Base-by-base conservation (phyloP, 1,140 invertebrate species). In the Probaryconus sp. region DNA sequence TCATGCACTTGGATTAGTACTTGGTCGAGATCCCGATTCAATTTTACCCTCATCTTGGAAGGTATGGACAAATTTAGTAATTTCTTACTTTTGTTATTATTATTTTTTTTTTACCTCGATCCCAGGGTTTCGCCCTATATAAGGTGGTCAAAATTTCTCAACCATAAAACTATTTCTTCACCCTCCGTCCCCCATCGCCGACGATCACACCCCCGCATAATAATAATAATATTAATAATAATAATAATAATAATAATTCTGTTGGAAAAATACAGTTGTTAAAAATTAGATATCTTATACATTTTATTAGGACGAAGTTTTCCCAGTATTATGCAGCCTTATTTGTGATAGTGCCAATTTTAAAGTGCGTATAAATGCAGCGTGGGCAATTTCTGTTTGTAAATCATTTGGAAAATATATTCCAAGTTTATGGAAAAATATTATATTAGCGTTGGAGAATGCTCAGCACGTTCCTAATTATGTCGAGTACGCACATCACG, bases 281-380 rank as follows among this genome's bases (percentile, higher is more conserved):
- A 17, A 40, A 55, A 20, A 35, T 53, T 56, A 5, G 18, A 28
- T 17, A 28, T 20, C 18, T 42, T 30, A 9, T 33, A 35, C 65
- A n/a, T 74, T 64, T 64, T 58, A 67, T 77, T 83, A 91, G 90
- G 83, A 82, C 24, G 78, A 87, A 53, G 84, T 91, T 13, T 87
- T 91, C 56, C 84, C 82, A 38, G 83, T 83, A 9, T 81, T 92
- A 43, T 88, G 85, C 61, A 81, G 80, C 26, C 85, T 90, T 24
- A 88, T 91, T 0, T 88, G 88, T 53, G 82, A 89, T 30, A 91
- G 89, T 81, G 87, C 88, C 9, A 92, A 92, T 80, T 92, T 92
- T 74, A 92, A 92, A 87, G 91, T 92, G n/a, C 90, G 95, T 14
- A 95, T 95, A 61, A 96, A 95, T 83, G 95, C 94, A 5, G 92